These are phyloP conservation scores for Branchipolynoe longqiensis DNA, from an alignment of 2,888 invertebrate genomes.

Conservation along the genomic window DNA sequence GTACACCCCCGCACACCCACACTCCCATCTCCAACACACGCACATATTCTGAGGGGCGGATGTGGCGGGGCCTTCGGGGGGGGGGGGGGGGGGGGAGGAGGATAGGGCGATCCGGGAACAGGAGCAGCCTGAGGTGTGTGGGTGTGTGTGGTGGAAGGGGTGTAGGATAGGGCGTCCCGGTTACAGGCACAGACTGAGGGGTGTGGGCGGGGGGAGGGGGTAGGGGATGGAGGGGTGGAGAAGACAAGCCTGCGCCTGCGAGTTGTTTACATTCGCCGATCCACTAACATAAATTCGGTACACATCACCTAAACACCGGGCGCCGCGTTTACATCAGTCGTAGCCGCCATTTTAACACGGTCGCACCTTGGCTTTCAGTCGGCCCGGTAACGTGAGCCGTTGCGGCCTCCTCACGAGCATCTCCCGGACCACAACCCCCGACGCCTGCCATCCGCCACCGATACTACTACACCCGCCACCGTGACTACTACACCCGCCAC, in stretches of 20 bases:
- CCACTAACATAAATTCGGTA: constrained; percentile 26
- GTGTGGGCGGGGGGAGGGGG: not conserved
- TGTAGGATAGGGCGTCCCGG: not conserved
- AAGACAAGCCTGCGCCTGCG: not conserved
- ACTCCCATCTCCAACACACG: too few species aligned
- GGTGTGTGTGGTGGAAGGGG: not conserved
- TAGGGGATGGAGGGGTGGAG: not conserved
- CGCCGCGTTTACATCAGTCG: not conserved
- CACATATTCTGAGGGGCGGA: too few species aligned
- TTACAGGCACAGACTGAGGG: not conserved
- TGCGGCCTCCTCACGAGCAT: not conserved
- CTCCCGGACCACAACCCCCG: not conserved
- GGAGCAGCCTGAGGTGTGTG: too few species aligned
- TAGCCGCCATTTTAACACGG: constrained; percentile 1
- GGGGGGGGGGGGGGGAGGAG: too few species aligned
- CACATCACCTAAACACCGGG: not conserved
- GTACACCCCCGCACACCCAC: too few species aligned
- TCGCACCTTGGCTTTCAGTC: constrained; percentile 25
- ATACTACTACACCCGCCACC: too few species aligned
- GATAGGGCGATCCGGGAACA: too few species aligned
- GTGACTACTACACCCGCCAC: too few species aligned
- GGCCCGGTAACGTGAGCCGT: not conserved
- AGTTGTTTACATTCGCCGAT: not conserved
- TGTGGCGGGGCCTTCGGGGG: too few species aligned
- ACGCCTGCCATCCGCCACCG: not conserved